Evolutionary conservation across 2,888 invertebrate genomes (phyloP), one percentile per base, ranked within the genome.

Genomic region (Volucella bombylans): DNA sequence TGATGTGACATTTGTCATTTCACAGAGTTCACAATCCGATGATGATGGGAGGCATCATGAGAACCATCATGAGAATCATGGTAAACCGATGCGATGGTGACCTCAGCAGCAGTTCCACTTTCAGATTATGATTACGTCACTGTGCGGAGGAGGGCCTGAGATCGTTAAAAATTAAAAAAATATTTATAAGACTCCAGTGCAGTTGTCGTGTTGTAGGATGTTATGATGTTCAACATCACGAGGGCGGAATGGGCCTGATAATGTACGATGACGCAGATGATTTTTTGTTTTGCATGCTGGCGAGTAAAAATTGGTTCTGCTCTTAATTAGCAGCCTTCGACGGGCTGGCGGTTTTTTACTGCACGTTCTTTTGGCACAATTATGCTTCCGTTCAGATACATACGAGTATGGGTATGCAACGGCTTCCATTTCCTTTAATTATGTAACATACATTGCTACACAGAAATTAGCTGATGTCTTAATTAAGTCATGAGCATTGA

Each of bases 301-400:
- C 54, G 47, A 61, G 57, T 47, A 61, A 52, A 61, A 82, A 77
- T 82, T 72, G 71, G 50, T 72, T 82, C 78, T 82, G 78, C 78
- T 82, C 82, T 82, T 78, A 82, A 82, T 82, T 82, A 82, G 57
- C 65, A 43, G 67, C 38, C 59, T 61, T 74, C 54, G 76, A 39
- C 50, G 52, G 52, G 23, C 23, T 15, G 18, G 18, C 61, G 12
- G 15, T 14, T 55, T 68, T 52, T 50, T 68, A 3, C 18, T 38
- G 55, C 52, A 9, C 23, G 23, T 15, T 23, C 15, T 52, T 76
- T 59, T 59, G 15, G 55, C 57, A 49, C 69, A 69, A 57, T 69
- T 69, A 69, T 69, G 39, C 23, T 59, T 71, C 59, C 57, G 38
- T 55, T 68, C 54, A 38, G 67, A 45, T 38, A 15, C 45, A 47